These are phyloP conservation scores for Danio jaintianensis DNA, from an alignment of 2,797 vertebrate species.

Conservation along the genomic window DNA sequence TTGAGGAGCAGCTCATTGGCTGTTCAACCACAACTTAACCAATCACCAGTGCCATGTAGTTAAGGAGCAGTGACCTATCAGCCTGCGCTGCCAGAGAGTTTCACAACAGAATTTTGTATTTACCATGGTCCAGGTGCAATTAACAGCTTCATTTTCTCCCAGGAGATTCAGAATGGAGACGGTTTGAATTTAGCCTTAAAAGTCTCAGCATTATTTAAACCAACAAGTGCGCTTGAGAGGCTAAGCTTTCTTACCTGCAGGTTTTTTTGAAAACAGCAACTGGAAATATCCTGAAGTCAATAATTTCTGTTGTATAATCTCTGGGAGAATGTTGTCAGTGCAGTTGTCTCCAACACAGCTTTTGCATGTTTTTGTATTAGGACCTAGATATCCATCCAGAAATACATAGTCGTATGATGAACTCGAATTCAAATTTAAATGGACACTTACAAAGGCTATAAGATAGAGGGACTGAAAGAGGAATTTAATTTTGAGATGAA, in stretches of 20 bases:
- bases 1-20: too few species aligned
- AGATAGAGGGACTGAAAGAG: neutral
- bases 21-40: too few species aligned
- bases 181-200: neutral
- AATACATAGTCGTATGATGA: too few species aligned
- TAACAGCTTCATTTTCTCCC: neutral
- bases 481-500: neutral
- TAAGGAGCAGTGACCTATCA: too few species aligned
- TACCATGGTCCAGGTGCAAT: neutral
- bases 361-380: constrained; percentile 70
- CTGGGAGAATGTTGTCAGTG: constrained; percentile 70
- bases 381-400: constrained; percentile 46
- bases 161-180: neutral
- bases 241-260: constrained; percentile 64
- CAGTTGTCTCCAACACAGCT: constrained; percentile 67
- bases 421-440: too few species aligned
- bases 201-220: neutral
- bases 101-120: too few species aligned
- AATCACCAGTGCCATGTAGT: neutral
- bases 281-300: constrained; percentile 79
- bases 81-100: too few species aligned
- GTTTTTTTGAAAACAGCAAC: constrained; percentile 62
- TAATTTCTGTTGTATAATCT: constrained; percentile 61
- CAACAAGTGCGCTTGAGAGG: neutral
- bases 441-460: neutral